Conservation (phyloP, 2,113 vertebrate genomes). For the Dendrocopos noguchii region DNA sequence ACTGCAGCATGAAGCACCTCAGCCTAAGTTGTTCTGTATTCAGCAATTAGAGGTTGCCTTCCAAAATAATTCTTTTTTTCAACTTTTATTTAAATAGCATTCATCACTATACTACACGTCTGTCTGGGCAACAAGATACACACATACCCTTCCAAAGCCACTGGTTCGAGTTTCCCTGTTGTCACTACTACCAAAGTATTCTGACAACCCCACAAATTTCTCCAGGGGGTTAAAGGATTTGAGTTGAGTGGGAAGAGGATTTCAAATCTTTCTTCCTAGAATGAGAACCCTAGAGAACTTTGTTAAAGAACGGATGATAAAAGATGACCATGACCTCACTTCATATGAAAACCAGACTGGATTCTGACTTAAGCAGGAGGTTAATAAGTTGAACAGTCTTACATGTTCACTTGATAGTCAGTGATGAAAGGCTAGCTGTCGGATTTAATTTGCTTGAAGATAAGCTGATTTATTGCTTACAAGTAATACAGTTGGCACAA, state of each 20-base stretch:
- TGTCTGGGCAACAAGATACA: background rate
- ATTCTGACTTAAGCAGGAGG: slow-evolving; percentile 42
- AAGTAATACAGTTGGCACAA: slow-evolving; percentile 24
- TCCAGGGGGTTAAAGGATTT: background rate
- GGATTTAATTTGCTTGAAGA: slow-evolving; percentile 57
- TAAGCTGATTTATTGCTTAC: slow-evolving; percentile 69
- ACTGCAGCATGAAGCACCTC: background rate
- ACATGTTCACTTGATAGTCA: slow-evolving; percentile 50
- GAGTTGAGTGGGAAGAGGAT: background rate
- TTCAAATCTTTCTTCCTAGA: background rate
- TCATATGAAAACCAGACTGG: slow-evolving; percentile 15
- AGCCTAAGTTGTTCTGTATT: background rate
- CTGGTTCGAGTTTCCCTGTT: background rate
- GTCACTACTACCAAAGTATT: background rate
- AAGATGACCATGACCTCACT: background rate
- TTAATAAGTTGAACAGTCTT: slow-evolving; percentile 59
- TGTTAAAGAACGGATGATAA: background rate
- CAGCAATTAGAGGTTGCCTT: background rate
- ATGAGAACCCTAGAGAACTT: background rate
- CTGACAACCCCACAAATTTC: background rate
- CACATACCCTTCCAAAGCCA: background rate
- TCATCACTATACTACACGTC: background rate
- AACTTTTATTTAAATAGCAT: background rate
- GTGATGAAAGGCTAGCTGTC: slow-evolving; percentile 63
- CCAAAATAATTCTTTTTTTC: background rate